Evolutionary conservation across 1,140 invertebrate species (phyloP), one percentile per base, ranked within the genome.

Genomic region (Cataglyphis hispanica): DNA sequence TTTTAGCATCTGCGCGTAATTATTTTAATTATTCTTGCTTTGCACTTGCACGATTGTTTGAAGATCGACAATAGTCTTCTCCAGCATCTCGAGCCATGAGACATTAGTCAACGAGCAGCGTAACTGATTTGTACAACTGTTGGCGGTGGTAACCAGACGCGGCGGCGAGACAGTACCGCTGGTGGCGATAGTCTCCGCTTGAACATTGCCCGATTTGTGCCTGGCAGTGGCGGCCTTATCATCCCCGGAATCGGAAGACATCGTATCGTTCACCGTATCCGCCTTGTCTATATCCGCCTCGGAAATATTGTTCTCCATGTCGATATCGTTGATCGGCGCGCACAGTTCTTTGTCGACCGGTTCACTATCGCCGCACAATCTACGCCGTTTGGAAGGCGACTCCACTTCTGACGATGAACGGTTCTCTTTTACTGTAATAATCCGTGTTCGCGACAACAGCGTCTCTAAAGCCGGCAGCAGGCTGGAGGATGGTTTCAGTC

Each of bases 61-160:
- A 56, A 95, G 84, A 89, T 94, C 94, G 7, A 90, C 83, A 58
- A 95, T 94, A 60, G 94, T 95, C 81, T 94, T 95, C 77, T 95
- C 95, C 67, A 95, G 89, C 93, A 95, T 94, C 58, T 95, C 94
- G 2, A 95, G 90, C 94, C 94, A 95, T 7, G 94, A 95, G 31
- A 93, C 90, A 50, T 92, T 94, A 11, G 92, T 94, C 72, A 92
- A 90, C 37, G 94, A 91, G 86, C 92, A 91, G 72, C 91, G 84
- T 19, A 92, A 85, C 34, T 94, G 94, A 86, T 91, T 94, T 81
- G 91, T 89, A 85, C 91, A 93, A 67, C 90, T 91, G 34, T 91
- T 91, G 1, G 92, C 84, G 1, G 89, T 91, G 4, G 86, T 76
- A 2, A 85, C 77, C 25, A 90, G 78, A 64, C 60, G 74, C 2